Evolutionary conservation across 2,888 invertebrate species (phyloP).

Genomic region (Boloria selene): DNA sequence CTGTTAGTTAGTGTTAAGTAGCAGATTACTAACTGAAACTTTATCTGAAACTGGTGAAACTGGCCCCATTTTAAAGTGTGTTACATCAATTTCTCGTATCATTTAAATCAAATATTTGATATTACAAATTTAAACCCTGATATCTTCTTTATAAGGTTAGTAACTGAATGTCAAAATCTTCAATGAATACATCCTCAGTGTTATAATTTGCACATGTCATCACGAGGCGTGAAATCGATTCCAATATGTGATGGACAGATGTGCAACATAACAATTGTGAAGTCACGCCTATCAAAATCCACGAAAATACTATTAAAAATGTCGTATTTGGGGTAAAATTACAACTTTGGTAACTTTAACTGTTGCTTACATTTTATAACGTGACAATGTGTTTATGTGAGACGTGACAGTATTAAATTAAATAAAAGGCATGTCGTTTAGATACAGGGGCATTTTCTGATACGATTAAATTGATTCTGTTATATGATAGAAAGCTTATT

Average conservation of each 20-base stretch:
- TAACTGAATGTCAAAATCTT: background rate
- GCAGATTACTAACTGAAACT: too few relatives aligned
- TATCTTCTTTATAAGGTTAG: background rate
- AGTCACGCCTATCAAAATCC: slow-evolving; percentile 14
- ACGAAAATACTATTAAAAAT: slow-evolving; percentile 6
- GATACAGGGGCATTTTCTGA: too few relatives aligned
- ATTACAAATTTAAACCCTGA: background rate
- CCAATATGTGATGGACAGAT: slow-evolving; percentile 15
- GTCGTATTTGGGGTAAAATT: slow-evolving; percentile 13
- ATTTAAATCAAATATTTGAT: too few relatives aligned
- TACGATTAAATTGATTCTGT: too few relatives aligned
- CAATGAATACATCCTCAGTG: slow-evolving; percentile 1
- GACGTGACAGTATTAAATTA: background rate
- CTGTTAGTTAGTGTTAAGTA: too few relatives aligned
- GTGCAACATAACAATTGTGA: slow-evolving; percentile 15
- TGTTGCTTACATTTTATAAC: background rate
- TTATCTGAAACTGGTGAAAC: too few relatives aligned
- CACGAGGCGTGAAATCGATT: slow-evolving; percentile 18
- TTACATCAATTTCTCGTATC: too few relatives aligned
- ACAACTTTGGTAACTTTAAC: background rate
- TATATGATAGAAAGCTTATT: too few relatives aligned
- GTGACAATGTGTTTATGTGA: background rate
- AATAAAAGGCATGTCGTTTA: background rate
- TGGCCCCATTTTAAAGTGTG: too few relatives aligned
- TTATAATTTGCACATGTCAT: slow-evolving; percentile 20